These are phyloP conservation scores for Nothocercus julius DNA, from an alignment of 2,113 vertebrate species.

Conservation along the genomic window DNA sequence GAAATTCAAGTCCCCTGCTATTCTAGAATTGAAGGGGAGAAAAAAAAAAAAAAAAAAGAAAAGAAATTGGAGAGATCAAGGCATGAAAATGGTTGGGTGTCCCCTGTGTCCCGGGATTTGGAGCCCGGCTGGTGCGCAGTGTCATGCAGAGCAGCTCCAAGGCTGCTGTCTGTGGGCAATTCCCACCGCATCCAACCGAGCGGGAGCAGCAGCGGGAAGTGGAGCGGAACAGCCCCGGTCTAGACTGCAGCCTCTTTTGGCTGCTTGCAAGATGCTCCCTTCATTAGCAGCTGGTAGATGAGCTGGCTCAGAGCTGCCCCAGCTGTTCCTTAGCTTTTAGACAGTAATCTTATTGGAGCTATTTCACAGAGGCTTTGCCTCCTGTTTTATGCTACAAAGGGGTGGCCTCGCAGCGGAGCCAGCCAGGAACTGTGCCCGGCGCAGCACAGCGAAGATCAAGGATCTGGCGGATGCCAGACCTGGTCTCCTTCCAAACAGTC, in stretches of 20 bases:
- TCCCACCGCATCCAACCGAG: not conserved
- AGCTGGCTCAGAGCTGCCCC: not conserved
- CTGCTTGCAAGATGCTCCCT: not conserved
- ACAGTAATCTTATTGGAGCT: rapidly evolving
- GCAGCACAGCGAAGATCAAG: not conserved
- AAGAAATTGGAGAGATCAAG: not conserved
- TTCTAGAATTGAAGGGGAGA: not conserved
- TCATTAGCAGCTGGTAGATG: not conserved
- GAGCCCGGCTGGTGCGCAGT: not conserved
- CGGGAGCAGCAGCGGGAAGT: rapidly evolving
- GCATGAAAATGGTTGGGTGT: not conserved
- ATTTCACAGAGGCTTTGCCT: not conserved
- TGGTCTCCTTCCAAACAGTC: not conserved
- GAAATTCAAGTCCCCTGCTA: not conserved
- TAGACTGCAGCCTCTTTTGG: not conserved
- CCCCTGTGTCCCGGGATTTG: not conserved
- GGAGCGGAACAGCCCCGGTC: not conserved
- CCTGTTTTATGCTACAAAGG: not conserved
- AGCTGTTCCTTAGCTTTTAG: not conserved
- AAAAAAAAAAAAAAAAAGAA: no score
- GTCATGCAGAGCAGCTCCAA: not conserved
- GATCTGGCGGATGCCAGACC: not conserved
- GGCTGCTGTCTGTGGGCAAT: not conserved
- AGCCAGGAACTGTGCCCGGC: not conserved
- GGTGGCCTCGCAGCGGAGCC: not conserved